Evolutionary conservation across 2,797 vertebrate genomes (phyloP), one percentile per base, ranked within the genome.

Genomic region (Orestias chungarensis): DNA sequence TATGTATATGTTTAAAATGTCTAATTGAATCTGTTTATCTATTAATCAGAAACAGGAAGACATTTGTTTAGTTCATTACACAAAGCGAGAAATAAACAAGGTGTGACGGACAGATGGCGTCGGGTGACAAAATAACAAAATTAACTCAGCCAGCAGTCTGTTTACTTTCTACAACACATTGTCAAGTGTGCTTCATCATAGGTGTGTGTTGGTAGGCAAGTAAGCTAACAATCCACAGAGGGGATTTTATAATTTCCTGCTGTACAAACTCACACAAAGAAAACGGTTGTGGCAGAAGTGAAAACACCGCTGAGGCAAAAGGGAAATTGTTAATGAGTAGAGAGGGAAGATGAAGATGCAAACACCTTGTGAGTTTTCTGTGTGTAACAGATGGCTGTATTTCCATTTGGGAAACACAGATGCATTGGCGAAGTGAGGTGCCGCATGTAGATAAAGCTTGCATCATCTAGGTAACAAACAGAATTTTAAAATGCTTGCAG

Each of bases 261-360:
- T 68, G 66, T 61, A 23, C 46, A 75, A 67, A 70, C 66, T 65
- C 65, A 59, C 70, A 78, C 70, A 50, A 65, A 81, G 75, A 75
- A 67, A 81, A 74, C 29, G 62, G 78, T 74, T 79, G 59, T 65
- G 72, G 55, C 62, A 44, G 73, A 20, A 20, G 44, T 9, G 43
- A 57, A 62, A 71, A 78, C 64, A 49, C 68, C 52, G 50, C 71
- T 77, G 84, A 82, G 66, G 80, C 66, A 74, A 71, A 82, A 90
- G 82, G 71, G 88, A 92, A 88, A 87, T 89, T 77, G 77, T 72
- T 77, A 79, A 90, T 89, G 89, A 88, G 81, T 11, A 67, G 61
- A 64, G 81, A 76, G 76, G 77, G 78, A 74, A 82, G 82, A 87
- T 80, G 87, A 88, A 82, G 74, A 88, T 80, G 71, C 84, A 68